Conservation (phyloP, 2,113 vertebrate species). For the Laticauda laticaudata region DNA sequence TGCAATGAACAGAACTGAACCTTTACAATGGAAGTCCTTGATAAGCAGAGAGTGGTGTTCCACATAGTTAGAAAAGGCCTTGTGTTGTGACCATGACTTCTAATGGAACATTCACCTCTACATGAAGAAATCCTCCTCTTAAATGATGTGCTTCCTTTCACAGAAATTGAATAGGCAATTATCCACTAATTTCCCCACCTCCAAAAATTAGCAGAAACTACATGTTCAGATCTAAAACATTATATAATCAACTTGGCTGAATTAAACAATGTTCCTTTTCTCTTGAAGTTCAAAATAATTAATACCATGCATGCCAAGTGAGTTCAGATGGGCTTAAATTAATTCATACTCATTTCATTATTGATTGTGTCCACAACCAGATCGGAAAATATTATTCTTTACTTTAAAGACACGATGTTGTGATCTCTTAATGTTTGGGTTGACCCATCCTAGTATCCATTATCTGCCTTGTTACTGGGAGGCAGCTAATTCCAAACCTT, state of each 20-base stretch:
- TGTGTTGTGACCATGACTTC: not conserved
- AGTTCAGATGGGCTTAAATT: not conserved
- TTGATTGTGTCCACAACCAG: not conserved
- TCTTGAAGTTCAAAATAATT: not conserved
- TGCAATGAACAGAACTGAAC: not conserved
- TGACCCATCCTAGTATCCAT: accelerated
- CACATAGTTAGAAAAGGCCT: not conserved
- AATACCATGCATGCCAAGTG: not conserved
- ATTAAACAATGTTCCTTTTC: not conserved
- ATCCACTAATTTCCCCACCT: not conserved
- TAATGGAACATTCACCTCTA: not conserved
- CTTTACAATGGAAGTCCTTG: not conserved
- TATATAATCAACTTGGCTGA: not conserved
- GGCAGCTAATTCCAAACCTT: not conserved
- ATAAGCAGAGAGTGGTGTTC: not conserved
- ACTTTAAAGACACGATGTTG: not conserved
- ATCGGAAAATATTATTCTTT: not conserved
- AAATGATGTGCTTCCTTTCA: not conserved
- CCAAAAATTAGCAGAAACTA: not conserved
- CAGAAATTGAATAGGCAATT: not conserved
- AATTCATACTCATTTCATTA: not conserved
- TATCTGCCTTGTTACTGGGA: not conserved
- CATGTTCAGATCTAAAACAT: not conserved
- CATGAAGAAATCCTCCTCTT: not conserved
- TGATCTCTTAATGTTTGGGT: not conserved